These are phyloP conservation scores for pig (Sus scrofa) DNA, from an alignment of 2,113 vertebrate genomes.

Conservation along the genomic window T2T-Sscrofa CM000812.6:257981501-257982000, in stretches of 20 bases:
- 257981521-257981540: no score
- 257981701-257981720: constrained; percentile 26
- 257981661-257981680: background rate
- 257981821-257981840: background rate
- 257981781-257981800: constrained; percentile 18
- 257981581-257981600: background rate
- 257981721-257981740: constrained; percentile 27
- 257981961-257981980: constrained; percentile 42
- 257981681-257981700: background rate
- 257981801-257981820: background rate
- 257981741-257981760: background rate
- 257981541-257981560: no score
- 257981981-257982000: constrained; percentile 51
- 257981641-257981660: background rate
- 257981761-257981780: background rate
- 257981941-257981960: background rate
- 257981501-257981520: no score
- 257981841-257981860: background rate
- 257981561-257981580: no score
- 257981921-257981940: background rate
- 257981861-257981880: background rate
- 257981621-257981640: background rate
- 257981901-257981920: background rate
- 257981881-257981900: background rate
- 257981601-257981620: background rate